Conservation (phyloP, 1,140 invertebrate species). For the Drosophila sp. region DNA sequence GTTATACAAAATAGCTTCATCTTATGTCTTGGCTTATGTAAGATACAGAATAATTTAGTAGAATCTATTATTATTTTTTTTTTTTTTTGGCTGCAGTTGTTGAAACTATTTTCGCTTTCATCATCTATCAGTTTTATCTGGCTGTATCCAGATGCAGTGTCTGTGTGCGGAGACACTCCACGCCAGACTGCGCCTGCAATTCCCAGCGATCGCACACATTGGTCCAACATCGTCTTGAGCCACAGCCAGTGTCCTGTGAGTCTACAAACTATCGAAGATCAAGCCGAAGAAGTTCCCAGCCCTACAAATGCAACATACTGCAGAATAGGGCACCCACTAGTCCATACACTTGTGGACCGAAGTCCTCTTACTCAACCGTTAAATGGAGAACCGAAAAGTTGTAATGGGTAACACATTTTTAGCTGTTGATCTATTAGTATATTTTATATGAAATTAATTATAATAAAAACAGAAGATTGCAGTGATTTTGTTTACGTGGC, state of each 20-base stretch:
- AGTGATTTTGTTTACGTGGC: background rate
- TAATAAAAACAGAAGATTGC: background rate
- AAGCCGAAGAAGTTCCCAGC: background rate
- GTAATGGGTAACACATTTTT: background rate
- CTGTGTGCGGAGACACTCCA: background rate
- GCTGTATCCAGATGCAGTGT: constrained; percentile 12
- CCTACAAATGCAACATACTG: constrained; percentile 11
- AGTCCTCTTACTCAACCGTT: background rate
- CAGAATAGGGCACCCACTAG: background rate
- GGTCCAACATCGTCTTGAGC: background rate
- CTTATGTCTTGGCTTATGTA: constrained; percentile 40
- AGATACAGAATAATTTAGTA: background rate
- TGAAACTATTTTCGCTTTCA: constrained; percentile 50
- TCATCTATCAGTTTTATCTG: constrained; percentile 56
- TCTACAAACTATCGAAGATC: background rate
- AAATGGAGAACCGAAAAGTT: background rate
- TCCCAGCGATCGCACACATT: background rate
- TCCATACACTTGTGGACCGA: constrained; percentile 9
- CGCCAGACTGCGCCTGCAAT: background rate
- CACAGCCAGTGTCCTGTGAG: background rate
- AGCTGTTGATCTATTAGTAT: constrained; percentile 4
- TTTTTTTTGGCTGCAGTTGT: constrained; percentile 34
- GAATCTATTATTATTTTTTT: background rate
- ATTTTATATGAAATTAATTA: background rate
- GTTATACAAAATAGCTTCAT: constrained; percentile 38